Percentiles rank a stretch among this genome's conserved stretches.
Conservation (phyloP, 2,888 invertebrate genomes). For the Mongoloraphidia duomilia region DNA sequence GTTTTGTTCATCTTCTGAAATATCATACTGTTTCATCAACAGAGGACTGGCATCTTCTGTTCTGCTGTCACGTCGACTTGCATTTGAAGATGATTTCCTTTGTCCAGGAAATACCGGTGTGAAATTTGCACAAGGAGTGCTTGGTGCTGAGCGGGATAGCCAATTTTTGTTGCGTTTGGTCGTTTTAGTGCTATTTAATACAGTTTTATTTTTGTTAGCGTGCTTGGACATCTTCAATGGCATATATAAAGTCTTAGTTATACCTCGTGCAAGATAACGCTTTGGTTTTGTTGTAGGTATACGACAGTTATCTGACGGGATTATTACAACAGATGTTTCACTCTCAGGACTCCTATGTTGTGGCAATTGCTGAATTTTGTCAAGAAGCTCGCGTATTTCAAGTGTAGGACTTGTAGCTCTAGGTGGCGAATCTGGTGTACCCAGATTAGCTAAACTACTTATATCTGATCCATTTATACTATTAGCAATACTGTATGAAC, state of each 20-base stretch:
- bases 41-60: slow-evolving; percentile 48
- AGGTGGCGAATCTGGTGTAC: slow-evolving; percentile 60
- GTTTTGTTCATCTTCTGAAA: slow-evolving; percentile 27
- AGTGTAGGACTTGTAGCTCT: slow-evolving; percentile 70
- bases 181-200: slow-evolving; percentile 12
- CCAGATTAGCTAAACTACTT: slow-evolving; percentile 50
- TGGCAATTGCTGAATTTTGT: slow-evolving; percentile 54
- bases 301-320: slow-evolving; percentile 2
- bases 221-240: slow-evolving; percentile 34
- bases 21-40: slow-evolving; percentile 37
- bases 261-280: slow-evolving; percentile 35
- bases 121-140: slow-evolving; percentile 56
- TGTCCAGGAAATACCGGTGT: slow-evolving; percentile 51
- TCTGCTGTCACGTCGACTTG: slow-evolving; percentile 35
- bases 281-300: slow-evolving; percentile 14
- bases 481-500: slow-evolving; percentile 26
- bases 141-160: slow-evolving; percentile 65
- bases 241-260: slow-evolving; percentile 57
- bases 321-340: background rate
- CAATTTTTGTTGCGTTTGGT: slow-evolving; percentile 30
- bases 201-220: slow-evolving; percentile 15
- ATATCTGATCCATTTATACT: slow-evolving; percentile 44
- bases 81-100: slow-evolving; percentile 30
- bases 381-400: slow-evolving; percentile 56
- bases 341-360: slow-evolving; percentile 28